phyloP scores from a whole-genome alignment of 2,113 vertebrate genomes.

The Cebus imitator region DNA sequence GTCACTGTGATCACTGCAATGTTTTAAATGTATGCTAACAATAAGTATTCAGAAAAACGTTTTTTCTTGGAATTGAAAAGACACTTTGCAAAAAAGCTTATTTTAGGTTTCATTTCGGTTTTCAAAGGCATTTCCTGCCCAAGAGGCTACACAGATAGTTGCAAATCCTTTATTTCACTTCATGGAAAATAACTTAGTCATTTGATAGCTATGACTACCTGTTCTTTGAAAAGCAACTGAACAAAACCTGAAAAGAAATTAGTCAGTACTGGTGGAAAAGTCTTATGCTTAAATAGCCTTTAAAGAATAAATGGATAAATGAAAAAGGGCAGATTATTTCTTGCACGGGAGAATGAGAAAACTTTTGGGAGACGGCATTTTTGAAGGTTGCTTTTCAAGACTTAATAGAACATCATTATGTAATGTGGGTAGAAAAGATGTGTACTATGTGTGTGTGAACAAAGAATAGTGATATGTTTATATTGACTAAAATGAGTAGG shows the following conservation, averaged over 20 bases:
- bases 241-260: neutral
- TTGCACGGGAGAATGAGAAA: neutral
- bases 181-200: neutral
- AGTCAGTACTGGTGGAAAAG: neutral
- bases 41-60: neutral
- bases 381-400: neutral
- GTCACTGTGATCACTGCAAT: neutral
- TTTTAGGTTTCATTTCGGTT: neutral
- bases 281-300: neutral
- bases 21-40: neutral
- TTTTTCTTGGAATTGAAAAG: neutral
- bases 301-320: neutral
- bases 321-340: neutral
- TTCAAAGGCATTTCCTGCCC: neutral
- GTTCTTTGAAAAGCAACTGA: constrained; percentile 36
- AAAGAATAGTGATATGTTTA: neutral
- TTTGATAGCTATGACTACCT: neutral
- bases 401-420: neutral
- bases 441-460: neutral
- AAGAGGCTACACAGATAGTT: neutral
- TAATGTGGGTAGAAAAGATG: neutral
- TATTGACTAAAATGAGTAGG: neutral
- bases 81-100: neutral
- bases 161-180: neutral
- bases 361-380: neutral